Evolutionary conservation across 2,113 vertebrate species (phyloP).

Genomic region (Brachypteracias leptosomus): DNA sequence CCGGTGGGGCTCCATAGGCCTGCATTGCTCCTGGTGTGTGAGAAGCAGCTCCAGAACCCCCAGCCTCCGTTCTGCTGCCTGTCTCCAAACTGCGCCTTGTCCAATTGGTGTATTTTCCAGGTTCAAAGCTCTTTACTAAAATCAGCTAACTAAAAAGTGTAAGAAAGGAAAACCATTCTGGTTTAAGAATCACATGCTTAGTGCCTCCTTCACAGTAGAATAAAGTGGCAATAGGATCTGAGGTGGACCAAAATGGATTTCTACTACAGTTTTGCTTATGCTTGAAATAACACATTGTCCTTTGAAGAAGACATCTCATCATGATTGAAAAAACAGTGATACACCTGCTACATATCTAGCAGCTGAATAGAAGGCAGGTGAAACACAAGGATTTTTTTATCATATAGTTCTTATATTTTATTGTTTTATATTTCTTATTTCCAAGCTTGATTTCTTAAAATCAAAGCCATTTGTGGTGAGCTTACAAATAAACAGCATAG

Average conservation of each 20-base stretch:
- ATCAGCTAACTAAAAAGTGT: neutral
- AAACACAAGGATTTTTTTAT: fast-evolving
- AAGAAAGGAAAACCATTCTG: neutral
- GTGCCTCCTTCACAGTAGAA: neutral
- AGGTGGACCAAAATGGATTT: neutral
- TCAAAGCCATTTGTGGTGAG: neutral
- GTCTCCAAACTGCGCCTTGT: neutral
- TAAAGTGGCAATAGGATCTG: neutral
- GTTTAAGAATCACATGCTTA: neutral
- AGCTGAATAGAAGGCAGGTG: neutral
- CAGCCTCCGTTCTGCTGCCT: neutral
- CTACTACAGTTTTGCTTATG: neutral
- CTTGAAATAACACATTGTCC: neutral
- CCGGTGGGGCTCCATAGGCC: neutral
- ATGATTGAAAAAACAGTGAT: neutral
- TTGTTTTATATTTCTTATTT: neutral
- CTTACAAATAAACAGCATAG: neutral
- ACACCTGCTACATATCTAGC: neutral
- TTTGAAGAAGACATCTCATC: neutral
- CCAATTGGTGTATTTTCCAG: neutral
- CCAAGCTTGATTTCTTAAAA: neutral
- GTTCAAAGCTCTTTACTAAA: neutral
- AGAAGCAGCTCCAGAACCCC: neutral
- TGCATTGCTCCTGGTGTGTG: neutral
- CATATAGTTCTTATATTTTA: neutral